Conservation (phyloP, 2,797 vertebrate species). For the Enteromius radiatus region DNA sequence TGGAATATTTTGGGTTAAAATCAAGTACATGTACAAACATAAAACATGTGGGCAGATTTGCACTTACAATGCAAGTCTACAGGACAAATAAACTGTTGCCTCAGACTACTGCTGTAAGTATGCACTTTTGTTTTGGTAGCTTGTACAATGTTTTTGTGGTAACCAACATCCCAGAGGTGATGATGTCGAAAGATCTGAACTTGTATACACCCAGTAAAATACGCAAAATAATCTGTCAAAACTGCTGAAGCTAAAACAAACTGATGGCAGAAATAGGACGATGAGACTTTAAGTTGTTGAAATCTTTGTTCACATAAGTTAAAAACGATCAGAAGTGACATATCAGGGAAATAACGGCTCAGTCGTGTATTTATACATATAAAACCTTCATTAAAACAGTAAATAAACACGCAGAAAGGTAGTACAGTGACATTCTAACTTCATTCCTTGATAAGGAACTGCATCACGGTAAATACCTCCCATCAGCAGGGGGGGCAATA, state of each 20-base stretch:
- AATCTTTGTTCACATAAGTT: neutral
- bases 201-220: neutral
- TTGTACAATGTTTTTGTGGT: neutral
- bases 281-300: neutral
- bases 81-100: neutral
- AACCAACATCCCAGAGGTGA: neutral
- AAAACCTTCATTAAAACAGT: conserved; percentile 62
- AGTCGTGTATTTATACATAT: conserved; percentile 65
- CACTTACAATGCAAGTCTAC: neutral
- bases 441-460: conserved; percentile 64
- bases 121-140: neutral
- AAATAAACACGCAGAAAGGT: conserved; percentile 57
- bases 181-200: conserved; percentile 8
- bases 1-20: conserved; percentile 5
- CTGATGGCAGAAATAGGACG: neutral
- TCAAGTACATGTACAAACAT: neutral
- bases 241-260: neutral
- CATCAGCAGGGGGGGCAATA: neutral
- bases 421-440: conserved; percentile 51
- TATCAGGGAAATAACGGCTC: conserved; percentile 67
- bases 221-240: conserved; percentile 2
- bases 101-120: neutral
- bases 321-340: conserved; percentile 54
- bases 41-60: neutral
- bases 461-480: conserved; percentile 31